Percentiles rank a stretch among this genome's conserved stretches.
These are phyloP conservation scores for Eulemur rufifrons DNA, from an alignment of 2,113 vertebrate species.

Conservation along the genomic window DNA sequence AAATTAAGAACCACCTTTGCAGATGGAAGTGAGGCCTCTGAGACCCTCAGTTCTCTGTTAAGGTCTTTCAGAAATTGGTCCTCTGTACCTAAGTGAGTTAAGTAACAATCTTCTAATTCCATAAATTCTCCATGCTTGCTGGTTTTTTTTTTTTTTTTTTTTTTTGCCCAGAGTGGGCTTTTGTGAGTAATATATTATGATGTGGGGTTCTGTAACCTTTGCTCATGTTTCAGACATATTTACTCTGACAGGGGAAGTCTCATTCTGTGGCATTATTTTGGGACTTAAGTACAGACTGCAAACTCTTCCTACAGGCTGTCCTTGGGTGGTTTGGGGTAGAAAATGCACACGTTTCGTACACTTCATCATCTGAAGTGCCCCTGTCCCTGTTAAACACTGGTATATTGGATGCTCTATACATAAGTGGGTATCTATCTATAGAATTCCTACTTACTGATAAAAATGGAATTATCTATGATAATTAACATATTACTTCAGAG, in stretches of 20 bases:
- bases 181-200: neutral
- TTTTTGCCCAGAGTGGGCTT: neutral
- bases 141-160: neutral
- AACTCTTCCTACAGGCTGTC: neutral
- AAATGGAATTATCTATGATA: neutral
- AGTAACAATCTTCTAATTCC: neutral
- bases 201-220: neutral
- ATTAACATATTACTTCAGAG: neutral
- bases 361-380: neutral
- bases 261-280: neutral
- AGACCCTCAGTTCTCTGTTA: neutral
- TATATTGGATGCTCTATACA: neutral
- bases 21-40: neutral
- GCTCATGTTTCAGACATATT: neutral
- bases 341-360: neutral
- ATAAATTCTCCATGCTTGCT: neutral
- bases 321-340: neutral
- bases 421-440: neutral
- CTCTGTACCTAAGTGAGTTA: neutral
- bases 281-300: neutral
- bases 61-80: neutral
- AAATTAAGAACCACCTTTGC: neutral
- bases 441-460: neutral
- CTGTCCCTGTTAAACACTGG: neutral
- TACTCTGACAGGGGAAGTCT: neutral